These are phyloP conservation scores for Progne subis DNA, from an alignment of 2,113 vertebrate genomes.

Conservation along the genomic window DNA sequence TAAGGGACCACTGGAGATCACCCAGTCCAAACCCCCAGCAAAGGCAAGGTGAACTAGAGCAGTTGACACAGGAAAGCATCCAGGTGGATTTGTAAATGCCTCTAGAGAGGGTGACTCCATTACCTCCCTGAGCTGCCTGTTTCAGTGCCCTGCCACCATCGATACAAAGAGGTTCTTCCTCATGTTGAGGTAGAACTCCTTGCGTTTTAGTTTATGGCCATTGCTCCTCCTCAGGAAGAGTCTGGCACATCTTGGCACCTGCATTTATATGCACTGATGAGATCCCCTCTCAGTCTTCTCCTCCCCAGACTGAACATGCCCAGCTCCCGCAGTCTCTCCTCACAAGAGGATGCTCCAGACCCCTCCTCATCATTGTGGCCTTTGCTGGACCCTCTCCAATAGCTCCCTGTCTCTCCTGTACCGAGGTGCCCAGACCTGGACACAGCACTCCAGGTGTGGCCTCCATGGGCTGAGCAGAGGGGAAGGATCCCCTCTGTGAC, in stretches of 20 bases:
- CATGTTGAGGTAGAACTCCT: neutral
- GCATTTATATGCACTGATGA: neutral
- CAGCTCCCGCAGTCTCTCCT: rapidly evolving
- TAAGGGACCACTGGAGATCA: neutral
- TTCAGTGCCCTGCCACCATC: neutral
- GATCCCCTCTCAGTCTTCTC: neutral
- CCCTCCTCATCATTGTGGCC: neutral
- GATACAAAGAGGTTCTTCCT: neutral
- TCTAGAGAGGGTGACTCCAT: neutral
- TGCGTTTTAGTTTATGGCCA: neutral
- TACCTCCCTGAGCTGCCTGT: neutral
- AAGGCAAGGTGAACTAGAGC: neutral
- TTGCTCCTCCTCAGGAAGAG: neutral
- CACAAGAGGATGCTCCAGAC: neutral
- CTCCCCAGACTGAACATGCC: neutral
- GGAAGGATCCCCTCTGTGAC: neutral
- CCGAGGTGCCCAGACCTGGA: neutral
- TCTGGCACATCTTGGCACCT: neutral
- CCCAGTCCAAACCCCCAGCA: neutral
- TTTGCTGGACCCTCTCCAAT: neutral
- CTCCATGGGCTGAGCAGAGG: neutral
- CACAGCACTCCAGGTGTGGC: neutral
- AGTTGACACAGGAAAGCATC: neutral
- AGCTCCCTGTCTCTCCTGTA: neutral
- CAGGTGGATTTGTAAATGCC: neutral